A percentile compares a stretch with the other conserved stretches of the same genome.
These are phyloP conservation scores for Gastrophryne carolinensis DNA, from an alignment of 2,797 vertebrate species.

Conservation along the genomic window DNA sequence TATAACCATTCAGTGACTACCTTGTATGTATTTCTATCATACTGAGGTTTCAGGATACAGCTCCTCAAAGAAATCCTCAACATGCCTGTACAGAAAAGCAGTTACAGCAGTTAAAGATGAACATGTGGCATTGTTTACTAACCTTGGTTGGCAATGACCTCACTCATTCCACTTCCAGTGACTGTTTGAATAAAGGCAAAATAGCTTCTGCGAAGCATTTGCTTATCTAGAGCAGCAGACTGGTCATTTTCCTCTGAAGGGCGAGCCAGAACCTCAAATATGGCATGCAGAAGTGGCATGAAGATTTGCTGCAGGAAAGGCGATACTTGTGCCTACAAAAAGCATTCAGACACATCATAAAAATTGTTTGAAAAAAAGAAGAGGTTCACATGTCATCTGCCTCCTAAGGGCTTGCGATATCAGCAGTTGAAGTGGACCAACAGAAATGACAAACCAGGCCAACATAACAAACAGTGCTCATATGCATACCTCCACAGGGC, in stretches of 20 bases:
- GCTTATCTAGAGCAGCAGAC: conserved; percentile 92
- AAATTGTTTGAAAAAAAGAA: neutral
- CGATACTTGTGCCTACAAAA: conserved; percentile 84
- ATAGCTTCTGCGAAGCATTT: conserved; percentile 94
- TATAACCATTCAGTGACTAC: too few relatives aligned
- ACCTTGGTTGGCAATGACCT: conserved; percentile 96
- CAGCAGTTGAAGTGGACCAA: too few relatives aligned
- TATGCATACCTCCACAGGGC: too few relatives aligned
- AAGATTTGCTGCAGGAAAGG: conserved; percentile 97
- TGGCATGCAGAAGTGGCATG: conserved; percentile 92
- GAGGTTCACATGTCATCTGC: neutral
- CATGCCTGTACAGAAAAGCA: too few relatives aligned
- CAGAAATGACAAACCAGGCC: too few relatives aligned
- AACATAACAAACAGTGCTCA: too few relatives aligned
- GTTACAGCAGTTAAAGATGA: too few relatives aligned
- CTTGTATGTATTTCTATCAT: too few relatives aligned
- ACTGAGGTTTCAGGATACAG: too few relatives aligned
- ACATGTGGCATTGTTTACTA: conserved; percentile 25
- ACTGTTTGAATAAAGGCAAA: conserved; percentile 93
- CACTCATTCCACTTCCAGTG: conserved; percentile 91
- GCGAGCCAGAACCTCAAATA: conserved; percentile 89
- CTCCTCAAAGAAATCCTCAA: too few relatives aligned
- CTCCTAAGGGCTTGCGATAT: too few relatives aligned
- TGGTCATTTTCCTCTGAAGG: conserved; percentile 97
- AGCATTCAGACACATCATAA: neutral